phyloP scores from a whole-genome alignment of 2,113 vertebrate genomes.

The Hystrix cristata region DNA sequence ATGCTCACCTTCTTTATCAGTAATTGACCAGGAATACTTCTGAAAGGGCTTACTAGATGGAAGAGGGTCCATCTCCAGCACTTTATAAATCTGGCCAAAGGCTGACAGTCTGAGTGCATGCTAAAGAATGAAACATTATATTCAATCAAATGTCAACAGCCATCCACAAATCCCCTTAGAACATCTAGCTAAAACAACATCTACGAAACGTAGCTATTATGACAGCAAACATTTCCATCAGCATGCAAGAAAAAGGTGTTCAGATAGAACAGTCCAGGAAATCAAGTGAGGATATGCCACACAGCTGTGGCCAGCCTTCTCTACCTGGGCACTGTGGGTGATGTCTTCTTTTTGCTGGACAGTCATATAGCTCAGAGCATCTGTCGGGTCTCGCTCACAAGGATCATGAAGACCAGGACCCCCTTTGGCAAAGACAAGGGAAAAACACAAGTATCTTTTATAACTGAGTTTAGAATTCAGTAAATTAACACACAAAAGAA shows the following conservation, averaged over 20 bases:
- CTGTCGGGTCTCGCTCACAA: constrained; percentile 96
- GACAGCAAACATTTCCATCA: constrained; percentile 25
- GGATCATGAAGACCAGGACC: constrained; percentile 98
- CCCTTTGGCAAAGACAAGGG: constrained; percentile 87
- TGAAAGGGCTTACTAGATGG: constrained; percentile 98
- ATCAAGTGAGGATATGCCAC: background rate
- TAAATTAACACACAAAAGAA: constrained; percentile 65
- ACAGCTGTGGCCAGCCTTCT: constrained; percentile 60
- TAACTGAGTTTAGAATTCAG: constrained; percentile 50
- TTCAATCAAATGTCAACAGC: constrained; percentile 62
- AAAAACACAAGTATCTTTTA: constrained; percentile 60
- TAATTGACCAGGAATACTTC: constrained; percentile 96
- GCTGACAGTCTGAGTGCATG: constrained; percentile 97
- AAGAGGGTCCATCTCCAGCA: constrained; percentile 99
- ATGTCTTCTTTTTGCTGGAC: constrained; percentile 96
- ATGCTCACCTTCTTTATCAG: constrained; percentile 97
- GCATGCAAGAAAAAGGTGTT: constrained; percentile 20
- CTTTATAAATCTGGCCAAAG: constrained; percentile 99
- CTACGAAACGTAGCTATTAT: constrained; percentile 30
- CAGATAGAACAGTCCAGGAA: constrained; percentile 36
- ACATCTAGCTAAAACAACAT: constrained; percentile 63
- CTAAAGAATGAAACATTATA: constrained; percentile 87
- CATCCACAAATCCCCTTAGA: constrained; percentile 37
- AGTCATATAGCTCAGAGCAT: constrained; percentile 95
- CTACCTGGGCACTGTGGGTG: constrained; percentile 97